phyloP scores from a whole-genome alignment of 2,888 invertebrate species.

The Drosophila kanekoi region DNA sequence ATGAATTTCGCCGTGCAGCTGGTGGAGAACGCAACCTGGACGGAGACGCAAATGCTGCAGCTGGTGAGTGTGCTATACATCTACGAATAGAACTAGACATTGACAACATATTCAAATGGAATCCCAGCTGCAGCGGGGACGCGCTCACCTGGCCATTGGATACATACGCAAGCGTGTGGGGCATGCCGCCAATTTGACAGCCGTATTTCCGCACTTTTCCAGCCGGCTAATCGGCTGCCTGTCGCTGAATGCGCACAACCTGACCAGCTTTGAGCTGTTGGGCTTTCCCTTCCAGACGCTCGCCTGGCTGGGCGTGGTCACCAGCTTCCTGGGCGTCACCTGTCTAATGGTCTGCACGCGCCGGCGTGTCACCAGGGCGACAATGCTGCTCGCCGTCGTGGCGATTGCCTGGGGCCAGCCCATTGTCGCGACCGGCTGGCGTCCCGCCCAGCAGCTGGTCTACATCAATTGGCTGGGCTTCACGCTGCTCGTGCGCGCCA shows the following conservation, averaged over 20 bases:
- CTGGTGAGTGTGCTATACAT: conserved; percentile 25
- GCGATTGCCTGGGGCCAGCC: conserved; percentile 55
- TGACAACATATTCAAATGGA: not conserved
- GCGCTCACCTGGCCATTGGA: conserved; percentile 66
- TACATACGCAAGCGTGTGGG: conserved; percentile 55
- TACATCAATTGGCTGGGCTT: conserved; percentile 58
- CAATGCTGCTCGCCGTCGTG: conserved; percentile 35
- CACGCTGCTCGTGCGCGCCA: conserved; percentile 57
- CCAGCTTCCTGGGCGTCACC: conserved; percentile 35
- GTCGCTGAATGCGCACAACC: conserved; percentile 47
- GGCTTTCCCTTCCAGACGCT: conserved; percentile 61
- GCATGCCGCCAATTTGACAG: conserved; percentile 43
- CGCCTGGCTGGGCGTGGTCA: conserved; percentile 56
- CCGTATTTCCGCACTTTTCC: conserved; percentile 65
- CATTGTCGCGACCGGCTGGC: conserved; percentile 12
- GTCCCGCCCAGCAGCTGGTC: conserved; percentile 41
- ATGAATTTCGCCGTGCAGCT: conserved; percentile 66
- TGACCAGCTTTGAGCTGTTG: conserved; percentile 58
- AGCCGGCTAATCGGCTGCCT: conserved; percentile 58
- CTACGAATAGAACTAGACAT: not conserved
- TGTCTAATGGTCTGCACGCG: conserved; percentile 25
- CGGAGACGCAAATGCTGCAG: conserved; percentile 39
- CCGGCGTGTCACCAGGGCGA: conserved; percentile 11
- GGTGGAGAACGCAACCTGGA: conserved; percentile 26
- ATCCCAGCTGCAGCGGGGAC: conserved; percentile 37